Evolutionary conservation across 2,797 vertebrate species (phyloP).

Genomic region (Mormyrops attenuatus): DNA sequence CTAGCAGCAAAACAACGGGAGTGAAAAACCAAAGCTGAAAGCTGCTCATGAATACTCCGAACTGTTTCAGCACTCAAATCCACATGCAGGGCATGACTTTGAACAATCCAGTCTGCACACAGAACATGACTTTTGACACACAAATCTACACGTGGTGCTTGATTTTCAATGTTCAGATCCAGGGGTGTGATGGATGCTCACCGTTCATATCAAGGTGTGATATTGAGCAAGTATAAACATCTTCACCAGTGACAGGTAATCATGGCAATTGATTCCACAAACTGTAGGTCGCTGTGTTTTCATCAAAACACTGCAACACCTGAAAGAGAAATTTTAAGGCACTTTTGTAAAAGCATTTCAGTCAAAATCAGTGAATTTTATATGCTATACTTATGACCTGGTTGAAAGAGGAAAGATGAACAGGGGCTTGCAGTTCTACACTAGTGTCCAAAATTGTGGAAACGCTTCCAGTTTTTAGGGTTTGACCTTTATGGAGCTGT

Average conservation of each 20-base stretch:
- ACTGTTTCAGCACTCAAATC: not conserved
- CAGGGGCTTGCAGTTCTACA: not conserved
- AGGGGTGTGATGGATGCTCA: not conserved
- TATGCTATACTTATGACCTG: not conserved
- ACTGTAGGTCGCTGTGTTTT: not conserved
- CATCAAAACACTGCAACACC: not conserved
- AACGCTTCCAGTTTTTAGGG: not conserved
- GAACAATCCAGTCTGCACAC: not conserved
- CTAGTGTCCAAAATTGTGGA: not conserved
- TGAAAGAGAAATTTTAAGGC: not conserved
- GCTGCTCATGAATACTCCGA: not conserved
- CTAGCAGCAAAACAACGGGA: not conserved
- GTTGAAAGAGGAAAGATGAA: not conserved
- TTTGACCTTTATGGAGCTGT: not conserved
- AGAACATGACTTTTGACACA: not conserved
- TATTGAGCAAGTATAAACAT: not conserved
- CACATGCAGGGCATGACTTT: not conserved
- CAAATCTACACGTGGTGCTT: not conserved
- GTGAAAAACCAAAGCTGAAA: not conserved
- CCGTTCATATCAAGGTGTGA: not conserved
- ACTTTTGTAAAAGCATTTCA: not conserved
- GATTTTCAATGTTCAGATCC: not conserved
- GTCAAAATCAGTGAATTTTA: not conserved
- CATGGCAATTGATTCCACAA: not conserved
- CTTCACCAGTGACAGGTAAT: not conserved